Percentiles rank a stretch among this genome's conserved stretches.
Conservation (phyloP, 2,888 invertebrate species). For the Eupelmus urozonus region DNA sequence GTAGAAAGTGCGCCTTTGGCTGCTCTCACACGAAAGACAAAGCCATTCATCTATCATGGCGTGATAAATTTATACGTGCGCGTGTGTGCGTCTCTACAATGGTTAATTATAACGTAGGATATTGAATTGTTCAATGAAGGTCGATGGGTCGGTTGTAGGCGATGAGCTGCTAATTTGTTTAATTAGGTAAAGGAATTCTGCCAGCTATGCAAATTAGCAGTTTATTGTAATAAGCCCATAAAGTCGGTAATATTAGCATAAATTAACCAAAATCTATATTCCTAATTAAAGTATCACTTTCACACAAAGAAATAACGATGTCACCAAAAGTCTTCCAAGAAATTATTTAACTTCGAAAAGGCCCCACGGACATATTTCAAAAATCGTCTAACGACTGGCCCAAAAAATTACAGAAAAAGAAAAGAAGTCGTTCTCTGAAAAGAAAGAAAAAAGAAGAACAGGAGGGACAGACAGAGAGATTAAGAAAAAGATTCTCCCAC, state of each 20-base stretch:
- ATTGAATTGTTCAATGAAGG: too few relatives aligned
- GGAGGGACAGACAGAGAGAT: constrained; percentile 32
- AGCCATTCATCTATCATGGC: constrained; percentile 13
- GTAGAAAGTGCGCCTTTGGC: constrained; percentile 26
- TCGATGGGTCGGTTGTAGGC: too few relatives aligned
- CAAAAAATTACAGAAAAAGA: constrained; percentile 4
- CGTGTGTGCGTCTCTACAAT: neutral
- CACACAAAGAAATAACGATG: too few relatives aligned
- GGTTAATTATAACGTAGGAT: neutral
- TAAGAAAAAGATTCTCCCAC: constrained; percentile 57
- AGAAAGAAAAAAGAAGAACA: constrained; percentile 15
- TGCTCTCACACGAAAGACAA: constrained; percentile 29
- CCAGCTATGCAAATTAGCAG: too few relatives aligned
- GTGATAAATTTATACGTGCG: too few relatives aligned
- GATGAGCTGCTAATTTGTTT: too few relatives aligned
- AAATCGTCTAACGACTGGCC: constrained; percentile 17
- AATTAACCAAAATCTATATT: too few relatives aligned
- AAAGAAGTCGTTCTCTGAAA: neutral
- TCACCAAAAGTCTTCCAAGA: neutral
- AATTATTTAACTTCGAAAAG: neutral
- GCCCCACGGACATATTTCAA: constrained; percentile 16
- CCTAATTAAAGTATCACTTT: too few relatives aligned
- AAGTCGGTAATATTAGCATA: too few relatives aligned
- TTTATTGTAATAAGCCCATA: too few relatives aligned
- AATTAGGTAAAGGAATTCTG: too few relatives aligned